Conservation (phyloP, 2,113 vertebrate species). For the Beaufortia kweichowensis region DNA sequence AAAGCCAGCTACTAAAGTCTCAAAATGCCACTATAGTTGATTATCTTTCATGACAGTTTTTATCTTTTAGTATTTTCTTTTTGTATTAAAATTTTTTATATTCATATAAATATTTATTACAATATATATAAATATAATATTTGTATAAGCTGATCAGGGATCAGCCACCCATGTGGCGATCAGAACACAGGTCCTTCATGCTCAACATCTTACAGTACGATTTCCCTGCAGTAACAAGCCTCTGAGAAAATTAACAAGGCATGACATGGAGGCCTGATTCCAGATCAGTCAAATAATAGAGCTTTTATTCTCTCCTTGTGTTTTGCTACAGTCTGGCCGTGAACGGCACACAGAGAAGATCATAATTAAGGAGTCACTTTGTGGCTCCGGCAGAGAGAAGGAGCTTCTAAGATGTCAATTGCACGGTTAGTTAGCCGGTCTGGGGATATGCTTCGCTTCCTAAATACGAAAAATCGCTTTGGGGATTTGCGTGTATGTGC, state of each 20-base stretch:
- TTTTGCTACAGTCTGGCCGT: constrained; percentile 42
- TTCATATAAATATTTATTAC: too few relatives aligned
- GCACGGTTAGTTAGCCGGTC: constrained; percentile 50
- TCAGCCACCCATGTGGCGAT: not conserved
- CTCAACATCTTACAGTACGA: constrained; percentile 14
- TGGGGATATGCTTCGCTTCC: constrained; percentile 37
- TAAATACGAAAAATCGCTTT: constrained; percentile 20
- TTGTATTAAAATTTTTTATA: too few relatives aligned
- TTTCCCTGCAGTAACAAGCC: constrained; percentile 31
- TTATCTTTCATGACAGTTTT: too few relatives aligned
- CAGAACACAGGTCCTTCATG: constrained; percentile 26
- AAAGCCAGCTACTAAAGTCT: too few relatives aligned
- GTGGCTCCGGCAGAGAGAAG: constrained; percentile 32
- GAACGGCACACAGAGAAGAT: constrained; percentile 31
- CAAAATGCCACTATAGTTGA: too few relatives aligned
- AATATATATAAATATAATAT: too few relatives aligned
- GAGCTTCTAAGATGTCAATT: constrained; percentile 48
- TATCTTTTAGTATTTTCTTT: too few relatives aligned
- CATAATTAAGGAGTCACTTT: constrained; percentile 47
- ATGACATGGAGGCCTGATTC: constrained; percentile 44
- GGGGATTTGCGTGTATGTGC: constrained; percentile 26
- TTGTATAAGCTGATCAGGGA: not conserved
- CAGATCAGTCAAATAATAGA: constrained; percentile 43
- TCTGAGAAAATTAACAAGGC: constrained; percentile 46
- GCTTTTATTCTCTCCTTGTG: constrained; percentile 39